Evolutionary conservation across 2,888 invertebrate genomes (phyloP).

Genomic region (Phragmatobia fuliginosa): DNA sequence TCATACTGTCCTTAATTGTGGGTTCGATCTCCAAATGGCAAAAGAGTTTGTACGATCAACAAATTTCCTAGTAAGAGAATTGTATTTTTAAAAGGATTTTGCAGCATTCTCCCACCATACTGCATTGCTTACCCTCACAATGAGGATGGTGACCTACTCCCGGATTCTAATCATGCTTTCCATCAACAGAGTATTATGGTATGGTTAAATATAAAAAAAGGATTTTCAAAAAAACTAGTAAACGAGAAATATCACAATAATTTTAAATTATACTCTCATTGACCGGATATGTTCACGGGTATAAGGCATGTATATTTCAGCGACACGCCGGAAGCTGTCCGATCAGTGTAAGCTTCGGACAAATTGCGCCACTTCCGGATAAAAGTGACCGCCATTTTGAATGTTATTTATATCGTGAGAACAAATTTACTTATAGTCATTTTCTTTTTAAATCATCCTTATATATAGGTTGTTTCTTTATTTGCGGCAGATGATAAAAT

Average conservation of each 20-base stretch:
- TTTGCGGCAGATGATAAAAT: no score
- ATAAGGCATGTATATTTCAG: constrained; percentile 57
- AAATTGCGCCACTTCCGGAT: constrained; percentile 76
- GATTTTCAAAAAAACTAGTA: background rate
- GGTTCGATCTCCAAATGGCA: background rate
- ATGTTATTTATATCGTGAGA: constrained; percentile 53
- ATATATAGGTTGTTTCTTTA: background rate
- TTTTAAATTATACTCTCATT: constrained; percentile 20
- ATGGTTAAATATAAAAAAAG: no score
- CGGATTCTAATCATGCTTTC: no score
- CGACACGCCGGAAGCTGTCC: constrained; percentile 68
- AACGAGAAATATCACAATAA: constrained; percentile 27
- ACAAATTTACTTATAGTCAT: constrained; percentile 40
- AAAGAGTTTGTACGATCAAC: background rate
- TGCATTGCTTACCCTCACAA: no score
- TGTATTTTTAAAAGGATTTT: background rate
- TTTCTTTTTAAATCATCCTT: background rate
- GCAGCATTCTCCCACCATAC: no score
- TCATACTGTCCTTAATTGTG: no score
- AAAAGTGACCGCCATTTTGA: constrained; percentile 47
- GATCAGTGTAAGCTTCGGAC: constrained; percentile 74
- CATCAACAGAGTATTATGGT: no score
- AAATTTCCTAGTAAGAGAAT: background rate
- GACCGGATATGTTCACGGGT: constrained; percentile 51
- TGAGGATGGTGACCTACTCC: no score